Base-by-base conservation (phyloP, 2,113 vertebrate species). In the Psilopogon haemacephalus region DNA sequence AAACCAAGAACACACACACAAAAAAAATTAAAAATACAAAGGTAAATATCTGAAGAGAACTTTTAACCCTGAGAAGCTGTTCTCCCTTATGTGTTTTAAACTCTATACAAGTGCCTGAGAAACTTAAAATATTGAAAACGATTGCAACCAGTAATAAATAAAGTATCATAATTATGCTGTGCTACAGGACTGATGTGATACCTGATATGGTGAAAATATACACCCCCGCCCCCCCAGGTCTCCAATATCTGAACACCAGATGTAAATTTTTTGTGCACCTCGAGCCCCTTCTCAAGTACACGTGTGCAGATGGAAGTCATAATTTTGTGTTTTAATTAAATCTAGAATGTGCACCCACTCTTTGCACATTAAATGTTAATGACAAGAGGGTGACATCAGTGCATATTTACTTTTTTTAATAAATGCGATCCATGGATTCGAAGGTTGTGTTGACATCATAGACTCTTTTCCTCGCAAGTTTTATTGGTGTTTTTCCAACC, bases 241-340 rank as follows among this genome's bases (percentile, higher is more conserved):
- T 5, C 21, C 88, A 85, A 32, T 93, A 96, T 95, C 89, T 96
- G 80, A 96, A 95, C 96, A 94, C 72, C 93, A 97, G 93, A 91
- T 96, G 73, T 94, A 95, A 92, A 59, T 72, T 82, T 95, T 85
- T 58, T 91, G 81, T 95, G 30, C 33, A 91, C 84, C 69, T 95
- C 95, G 95, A 95, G 79, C 63, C 7, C 13, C 44, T 92, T 94
- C 63, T 89, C 60, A 93, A 81, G 90, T 75, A 90, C 71, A n/a
- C 74, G 28, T 76, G 80, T 89, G 72, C 94, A 97, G 86, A 97
- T 96, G 92, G 90, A 96, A 97, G 80, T 71, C 37, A 96, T 96
- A 94, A 93, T 95, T 97, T 93, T 91, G 62, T 89, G 72, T 89
- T 97, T 97, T 95, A 97, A 97, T 97, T 98, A 97, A 97, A 96